Percentiles rank a stretch among this genome's conserved stretches.
Conservation (phyloP, 2,797 vertebrate genomes). For the Synaphobranchus kaupii region DNA sequence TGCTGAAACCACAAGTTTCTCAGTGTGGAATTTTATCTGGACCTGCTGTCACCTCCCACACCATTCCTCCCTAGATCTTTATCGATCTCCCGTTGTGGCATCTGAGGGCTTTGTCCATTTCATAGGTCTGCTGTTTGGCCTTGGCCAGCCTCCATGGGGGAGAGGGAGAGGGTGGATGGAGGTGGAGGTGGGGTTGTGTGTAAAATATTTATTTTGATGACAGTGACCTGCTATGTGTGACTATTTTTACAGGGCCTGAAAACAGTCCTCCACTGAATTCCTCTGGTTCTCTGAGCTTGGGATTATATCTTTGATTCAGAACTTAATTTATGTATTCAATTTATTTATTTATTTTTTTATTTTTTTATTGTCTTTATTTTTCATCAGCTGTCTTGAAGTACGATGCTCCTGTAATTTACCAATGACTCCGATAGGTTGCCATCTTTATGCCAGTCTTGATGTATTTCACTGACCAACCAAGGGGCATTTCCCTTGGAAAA, state of each 20-base stretch:
- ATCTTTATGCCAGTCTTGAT: not conserved
- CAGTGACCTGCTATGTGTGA: not conserved
- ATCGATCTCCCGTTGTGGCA: not conserved
- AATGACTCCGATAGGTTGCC: not conserved
- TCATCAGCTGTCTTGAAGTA: too few relatives aligned
- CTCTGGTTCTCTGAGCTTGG: not conserved
- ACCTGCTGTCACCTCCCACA: not conserved
- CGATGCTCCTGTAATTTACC: not conserved
- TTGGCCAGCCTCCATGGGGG: not conserved
- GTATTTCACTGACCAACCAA: not conserved
- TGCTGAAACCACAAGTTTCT: conserved; percentile 23
- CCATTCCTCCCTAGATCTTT: not conserved
- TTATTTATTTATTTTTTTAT: not conserved
- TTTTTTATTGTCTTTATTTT: too few relatives aligned
- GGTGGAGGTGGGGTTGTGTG: not conserved
- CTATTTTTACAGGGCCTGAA: not conserved
- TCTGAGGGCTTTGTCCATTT: not conserved
- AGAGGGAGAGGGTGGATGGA: too few relatives aligned
- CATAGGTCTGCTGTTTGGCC: not conserved
- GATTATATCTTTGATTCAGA: not conserved
- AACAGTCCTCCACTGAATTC: not conserved
- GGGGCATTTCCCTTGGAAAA: not conserved
- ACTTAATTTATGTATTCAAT: not conserved
- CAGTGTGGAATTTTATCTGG: not conserved
- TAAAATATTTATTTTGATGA: not conserved